Conservation (phyloP, 2,797 vertebrate species). For the Enteromius radiatus region DNA sequence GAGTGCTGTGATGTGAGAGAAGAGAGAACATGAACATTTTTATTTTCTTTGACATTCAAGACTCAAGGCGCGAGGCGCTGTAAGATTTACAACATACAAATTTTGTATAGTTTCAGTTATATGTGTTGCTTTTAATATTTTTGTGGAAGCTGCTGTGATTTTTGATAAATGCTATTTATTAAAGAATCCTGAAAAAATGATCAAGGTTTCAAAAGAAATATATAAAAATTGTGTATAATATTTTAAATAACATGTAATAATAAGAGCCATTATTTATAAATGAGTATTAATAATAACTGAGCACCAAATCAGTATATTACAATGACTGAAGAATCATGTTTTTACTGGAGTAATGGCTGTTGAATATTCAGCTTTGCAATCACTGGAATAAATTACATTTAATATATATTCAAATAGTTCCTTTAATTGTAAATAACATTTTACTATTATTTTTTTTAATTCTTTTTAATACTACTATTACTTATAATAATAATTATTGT, state of each 20-base stretch:
- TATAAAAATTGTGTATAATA: no score
- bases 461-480: background rate
- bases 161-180: background rate
- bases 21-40: background rate
- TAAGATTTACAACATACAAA: background rate
- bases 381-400: background rate
- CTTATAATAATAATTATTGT: background rate
- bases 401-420: background rate
- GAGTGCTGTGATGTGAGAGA: background rate
- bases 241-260: background rate
- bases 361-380: slow-evolving; percentile 1
- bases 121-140: background rate
- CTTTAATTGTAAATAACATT: background rate
- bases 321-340: background rate
- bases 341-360: background rate
- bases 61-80: background rate
- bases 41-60: background rate
- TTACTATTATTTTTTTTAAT: background rate
- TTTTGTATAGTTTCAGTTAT: background rate
- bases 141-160: background rate
- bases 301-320: background rate
- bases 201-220: background rate
- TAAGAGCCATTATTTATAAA: background rate
- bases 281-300: background rate
- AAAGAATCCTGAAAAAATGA: background rate